Evolutionary conservation across 2,113 vertebrate species (phyloP).

Genomic region (Nothoprocta pentlandii): DNA sequence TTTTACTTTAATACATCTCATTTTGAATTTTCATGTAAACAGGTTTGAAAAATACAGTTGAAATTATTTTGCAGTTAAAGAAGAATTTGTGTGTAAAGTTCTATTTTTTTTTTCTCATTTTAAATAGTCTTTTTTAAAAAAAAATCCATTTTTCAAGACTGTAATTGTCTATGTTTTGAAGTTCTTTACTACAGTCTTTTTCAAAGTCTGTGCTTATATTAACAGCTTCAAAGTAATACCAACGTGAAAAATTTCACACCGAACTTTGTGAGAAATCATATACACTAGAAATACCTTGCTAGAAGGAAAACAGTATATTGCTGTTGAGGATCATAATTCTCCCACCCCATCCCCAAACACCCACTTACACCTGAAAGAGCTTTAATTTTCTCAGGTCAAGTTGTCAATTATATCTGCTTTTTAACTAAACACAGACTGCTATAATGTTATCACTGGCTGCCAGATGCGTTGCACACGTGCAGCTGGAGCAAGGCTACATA

Average conservation of each 20-base stretch:
- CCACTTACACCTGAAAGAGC: not conserved
- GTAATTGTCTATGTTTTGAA: slow-evolving; percentile 52
- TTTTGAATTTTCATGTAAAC: not conserved
- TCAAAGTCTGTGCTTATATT: not conserved
- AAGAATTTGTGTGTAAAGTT: not conserved
- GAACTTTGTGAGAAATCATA: slow-evolving; percentile 56
- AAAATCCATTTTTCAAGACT: slow-evolving; percentile 6
- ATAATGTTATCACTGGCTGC: not conserved
- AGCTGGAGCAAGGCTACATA: slow-evolving; percentile 21
- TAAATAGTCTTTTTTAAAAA: too few species aligned
- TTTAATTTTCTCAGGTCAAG: slow-evolving; percentile 23
- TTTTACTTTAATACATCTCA: not conserved
- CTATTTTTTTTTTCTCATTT: not conserved
- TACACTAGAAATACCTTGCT: slow-evolving; percentile 34
- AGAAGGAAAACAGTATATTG: slow-evolving; percentile 42
- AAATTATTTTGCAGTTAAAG: not conserved
- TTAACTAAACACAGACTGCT: not conserved
- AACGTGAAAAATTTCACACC: slow-evolving; percentile 68
- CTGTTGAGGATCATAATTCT: not conserved
- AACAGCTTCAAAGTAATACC: slow-evolving; percentile 24
- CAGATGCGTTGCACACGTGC: not conserved
- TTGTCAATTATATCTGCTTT: not conserved
- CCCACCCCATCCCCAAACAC: too few species aligned
- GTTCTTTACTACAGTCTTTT: slow-evolving; percentile 20
- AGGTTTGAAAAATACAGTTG: not conserved